phyloP scores from a whole-genome alignment of 53 echinoderm and acorn worm genomes.

The Henricia sp. region DNA sequence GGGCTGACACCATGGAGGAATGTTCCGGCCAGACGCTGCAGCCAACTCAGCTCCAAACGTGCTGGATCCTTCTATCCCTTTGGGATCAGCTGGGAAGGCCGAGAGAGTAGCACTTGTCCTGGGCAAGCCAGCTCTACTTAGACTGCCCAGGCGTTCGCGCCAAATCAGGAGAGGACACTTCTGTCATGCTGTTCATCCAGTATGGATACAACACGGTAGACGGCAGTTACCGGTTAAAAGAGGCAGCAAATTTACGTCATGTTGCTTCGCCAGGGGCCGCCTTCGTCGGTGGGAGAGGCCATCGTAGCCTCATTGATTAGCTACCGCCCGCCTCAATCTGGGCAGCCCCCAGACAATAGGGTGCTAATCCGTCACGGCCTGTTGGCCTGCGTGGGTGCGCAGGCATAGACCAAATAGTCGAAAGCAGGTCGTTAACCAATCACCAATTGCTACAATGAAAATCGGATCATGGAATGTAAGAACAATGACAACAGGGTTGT shows the following conservation, averaged over 20 bases:
- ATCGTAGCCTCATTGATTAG: slow-evolving; percentile 44
- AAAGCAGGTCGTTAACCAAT: neutral
- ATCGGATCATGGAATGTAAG: slow-evolving; percentile 4
- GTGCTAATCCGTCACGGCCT: neutral
- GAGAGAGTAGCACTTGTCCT: slow-evolving; percentile 64
- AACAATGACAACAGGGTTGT: slow-evolving; percentile 15
- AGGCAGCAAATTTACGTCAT: slow-evolving; percentile 32
- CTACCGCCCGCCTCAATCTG: no score
- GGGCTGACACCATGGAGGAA: neutral
- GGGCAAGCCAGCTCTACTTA: slow-evolving; percentile 57
- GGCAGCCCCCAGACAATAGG: no score
- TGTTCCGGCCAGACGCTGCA: slow-evolving; percentile 65
- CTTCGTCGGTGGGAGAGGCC: slow-evolving; percentile 61
- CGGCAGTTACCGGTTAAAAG: slow-evolving; percentile 79
- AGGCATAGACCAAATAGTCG: neutral
- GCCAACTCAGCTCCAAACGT: slow-evolving; percentile 60
- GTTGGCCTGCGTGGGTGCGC: slow-evolving; percentile 46
- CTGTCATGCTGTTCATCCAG: slow-evolving; percentile 23
- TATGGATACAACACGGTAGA: slow-evolving; percentile 65
- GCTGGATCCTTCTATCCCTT: slow-evolving; percentile 49
- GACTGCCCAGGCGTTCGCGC: slow-evolving; percentile 52
- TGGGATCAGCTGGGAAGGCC: slow-evolving; percentile 55
- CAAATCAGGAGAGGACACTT: slow-evolving; percentile 73
- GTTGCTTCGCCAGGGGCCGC: neutral
- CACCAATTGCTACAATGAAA: neutral